Base-by-base conservation (phyloP, 2,113 vertebrate genomes). In the Calcarius ornatus region DNA sequence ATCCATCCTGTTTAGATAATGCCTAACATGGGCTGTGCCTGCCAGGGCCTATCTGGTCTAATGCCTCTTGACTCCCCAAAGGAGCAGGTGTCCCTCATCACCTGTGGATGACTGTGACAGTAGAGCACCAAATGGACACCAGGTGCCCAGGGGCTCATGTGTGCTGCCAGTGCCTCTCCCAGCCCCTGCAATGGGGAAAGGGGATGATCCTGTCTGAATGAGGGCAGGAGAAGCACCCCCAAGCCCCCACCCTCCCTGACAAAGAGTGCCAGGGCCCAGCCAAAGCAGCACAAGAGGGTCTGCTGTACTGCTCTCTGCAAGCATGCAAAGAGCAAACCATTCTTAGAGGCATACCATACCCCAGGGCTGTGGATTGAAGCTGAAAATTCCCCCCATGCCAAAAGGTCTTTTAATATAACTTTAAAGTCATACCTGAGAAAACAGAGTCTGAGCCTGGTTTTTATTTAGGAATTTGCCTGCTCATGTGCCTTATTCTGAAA, bases 141-240 rank as follows among this genome's bases (percentile, higher is more conserved):
- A 4, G 12, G 11, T 56, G 30, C 15, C 17, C 3, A 4, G 31
- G 68, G 40, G 18, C 48, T 76, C 0, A 0, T 54, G 11, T 80
- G 53, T 83, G 57, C 2, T 28, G 14, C 43, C 19, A 12, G 23
- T 47, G 24, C 50, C 2, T 13, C 20, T 90, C 23, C 33, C 7
- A 51, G 23, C 31, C 14, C 14, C 23, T 78, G 28, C 1, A 2
- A 0, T 1, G 9, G 9, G 50, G 7, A 50, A 59, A 54, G 50
- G 16, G 18, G 35, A 28, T 87, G 25, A 19, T 51, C 4, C 37
- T 53, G 21, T 75, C 31, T 7, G 3, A 56, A 47, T 63, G 18
- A 25, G 51, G 23, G 53, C 64, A 63, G 56, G 27, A 33, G 42
- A 64, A 68, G 9, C 5, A 24, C 21, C 16, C 8, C 8, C 14